Evolutionary conservation across 2,113 vertebrate species (phyloP).

Genomic region (Isichthys henryi): DNA sequence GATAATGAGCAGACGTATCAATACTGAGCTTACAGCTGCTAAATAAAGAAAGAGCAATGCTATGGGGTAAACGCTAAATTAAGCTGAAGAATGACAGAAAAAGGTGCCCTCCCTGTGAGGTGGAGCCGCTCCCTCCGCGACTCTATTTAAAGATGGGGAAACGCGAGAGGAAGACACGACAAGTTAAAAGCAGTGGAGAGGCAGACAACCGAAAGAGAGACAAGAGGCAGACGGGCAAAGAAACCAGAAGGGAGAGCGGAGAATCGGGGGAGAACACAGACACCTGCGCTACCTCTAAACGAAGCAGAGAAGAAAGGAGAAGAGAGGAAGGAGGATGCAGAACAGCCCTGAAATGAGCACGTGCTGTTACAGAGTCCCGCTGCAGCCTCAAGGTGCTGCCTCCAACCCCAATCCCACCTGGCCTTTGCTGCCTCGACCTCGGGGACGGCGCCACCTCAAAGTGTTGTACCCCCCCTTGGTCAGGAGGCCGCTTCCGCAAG

Average conservation of each 20-base stretch:
- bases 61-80: neutral
- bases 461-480: conserved; percentile 53
- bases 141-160: conserved; percentile 32
- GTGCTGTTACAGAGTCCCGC: conserved; percentile 5
- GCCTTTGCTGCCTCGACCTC: conserved; percentile 4
- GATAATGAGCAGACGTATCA: neutral
- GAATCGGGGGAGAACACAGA: neutral
- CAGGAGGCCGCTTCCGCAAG: conserved; percentile 33
- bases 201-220: neutral
- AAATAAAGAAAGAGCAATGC: neutral
- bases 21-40: neutral
- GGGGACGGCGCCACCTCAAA: conserved; percentile 34
- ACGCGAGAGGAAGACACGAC: neutral
- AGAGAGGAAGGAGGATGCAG: neutral
- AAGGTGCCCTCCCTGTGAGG: neutral
- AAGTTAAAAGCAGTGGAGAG: neutral
- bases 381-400: neutral
- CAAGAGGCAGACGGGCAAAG: neutral
- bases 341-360: neutral
- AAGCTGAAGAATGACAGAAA: neutral
- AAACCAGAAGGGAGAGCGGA: neutral
- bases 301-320: neutral
- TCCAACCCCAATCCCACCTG: neutral
- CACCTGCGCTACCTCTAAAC: neutral
- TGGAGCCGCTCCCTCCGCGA: conserved; percentile 23